These are phyloP conservation scores for Gallinago solitaria DNA, from an alignment of 2,797 vertebrate genomes.

Conservation along the genomic window DNA sequence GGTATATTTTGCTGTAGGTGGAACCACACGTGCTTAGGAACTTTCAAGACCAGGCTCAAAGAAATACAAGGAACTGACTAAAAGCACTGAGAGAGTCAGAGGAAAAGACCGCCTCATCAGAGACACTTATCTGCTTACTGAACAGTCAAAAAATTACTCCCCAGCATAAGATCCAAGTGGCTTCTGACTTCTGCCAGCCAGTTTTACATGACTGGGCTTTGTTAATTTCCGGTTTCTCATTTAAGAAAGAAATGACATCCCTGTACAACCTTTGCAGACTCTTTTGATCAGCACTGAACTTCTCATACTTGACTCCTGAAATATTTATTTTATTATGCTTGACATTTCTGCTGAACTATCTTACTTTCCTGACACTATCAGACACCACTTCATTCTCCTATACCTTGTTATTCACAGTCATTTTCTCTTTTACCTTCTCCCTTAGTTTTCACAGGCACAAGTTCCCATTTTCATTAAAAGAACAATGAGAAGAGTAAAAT, in stretches of 20 bases:
- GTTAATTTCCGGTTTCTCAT: background rate
- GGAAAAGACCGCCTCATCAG: accelerated
- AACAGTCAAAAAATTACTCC: background rate
- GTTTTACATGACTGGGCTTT: background rate
- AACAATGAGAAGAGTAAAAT: background rate
- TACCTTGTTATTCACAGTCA: background rate
- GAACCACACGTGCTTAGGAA: background rate
- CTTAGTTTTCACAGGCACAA: background rate
- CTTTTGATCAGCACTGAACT: background rate
- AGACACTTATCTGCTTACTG: background rate
- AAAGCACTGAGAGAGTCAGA: background rate
- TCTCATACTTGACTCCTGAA: background rate
- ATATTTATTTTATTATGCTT: background rate
- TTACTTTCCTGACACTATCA: background rate
- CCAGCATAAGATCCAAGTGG: background rate
- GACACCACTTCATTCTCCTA: background rate
- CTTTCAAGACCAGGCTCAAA: background rate
- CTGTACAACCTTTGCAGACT: background rate
- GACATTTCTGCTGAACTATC: background rate
- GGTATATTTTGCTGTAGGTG: background rate
- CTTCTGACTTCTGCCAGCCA: background rate
- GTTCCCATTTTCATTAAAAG: background rate
- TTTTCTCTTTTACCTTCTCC: background rate
- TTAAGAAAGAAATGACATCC: background rate
- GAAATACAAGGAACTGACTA: background rate